Conservation (phyloP, 2,888 invertebrate genomes). For the Agonum fuliginosum region DNA sequence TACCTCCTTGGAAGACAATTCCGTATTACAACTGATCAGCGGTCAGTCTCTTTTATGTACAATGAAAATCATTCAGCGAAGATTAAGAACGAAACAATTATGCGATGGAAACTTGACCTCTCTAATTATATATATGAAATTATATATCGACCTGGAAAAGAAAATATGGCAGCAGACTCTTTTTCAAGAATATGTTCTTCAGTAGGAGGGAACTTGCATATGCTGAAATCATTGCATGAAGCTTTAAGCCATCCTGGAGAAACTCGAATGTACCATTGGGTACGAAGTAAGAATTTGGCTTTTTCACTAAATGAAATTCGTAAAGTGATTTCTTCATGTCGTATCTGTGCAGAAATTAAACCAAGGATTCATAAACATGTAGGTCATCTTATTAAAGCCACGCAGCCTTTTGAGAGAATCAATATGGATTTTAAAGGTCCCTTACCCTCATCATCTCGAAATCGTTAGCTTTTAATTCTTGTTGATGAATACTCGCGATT, state of each 20-base stretch:
- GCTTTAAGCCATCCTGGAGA: slow-evolving; percentile 61
- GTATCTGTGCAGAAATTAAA: slow-evolving; percentile 61
- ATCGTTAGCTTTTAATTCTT: slow-evolving; percentile 61
- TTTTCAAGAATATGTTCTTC: slow-evolving; percentile 61
- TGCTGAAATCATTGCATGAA: slow-evolving; percentile 55
- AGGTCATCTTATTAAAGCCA: slow-evolving; percentile 60
- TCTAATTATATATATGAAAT: slow-evolving; percentile 54
- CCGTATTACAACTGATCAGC: slow-evolving; percentile 60
- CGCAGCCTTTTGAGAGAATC: slow-evolving; percentile 61
- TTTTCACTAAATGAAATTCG: slow-evolving; percentile 59
- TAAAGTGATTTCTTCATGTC: slow-evolving; percentile 58
- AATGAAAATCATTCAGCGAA: slow-evolving; percentile 34
- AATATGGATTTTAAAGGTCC: slow-evolving; percentile 61
- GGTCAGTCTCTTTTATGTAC: slow-evolving; percentile 58
- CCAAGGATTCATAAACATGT: slow-evolving; percentile 57
- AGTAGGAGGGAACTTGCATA: slow-evolving; percentile 16
- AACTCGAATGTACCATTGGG: slow-evolving; percentile 61
- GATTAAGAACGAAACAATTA: slow-evolving; percentile 60
- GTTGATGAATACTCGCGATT: slow-evolving; percentile 61
- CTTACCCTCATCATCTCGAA: slow-evolving; percentile 52
- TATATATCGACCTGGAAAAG: slow-evolving; percentile 21
- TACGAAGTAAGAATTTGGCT: slow-evolving; percentile 60
- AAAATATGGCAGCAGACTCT: slow-evolving; percentile 58
- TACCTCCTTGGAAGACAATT: slow-evolving; percentile 61
- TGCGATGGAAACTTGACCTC: slow-evolving; percentile 60